phyloP scores from a whole-genome alignment of 2,888 invertebrate species.

The Noctua janthina region DNA sequence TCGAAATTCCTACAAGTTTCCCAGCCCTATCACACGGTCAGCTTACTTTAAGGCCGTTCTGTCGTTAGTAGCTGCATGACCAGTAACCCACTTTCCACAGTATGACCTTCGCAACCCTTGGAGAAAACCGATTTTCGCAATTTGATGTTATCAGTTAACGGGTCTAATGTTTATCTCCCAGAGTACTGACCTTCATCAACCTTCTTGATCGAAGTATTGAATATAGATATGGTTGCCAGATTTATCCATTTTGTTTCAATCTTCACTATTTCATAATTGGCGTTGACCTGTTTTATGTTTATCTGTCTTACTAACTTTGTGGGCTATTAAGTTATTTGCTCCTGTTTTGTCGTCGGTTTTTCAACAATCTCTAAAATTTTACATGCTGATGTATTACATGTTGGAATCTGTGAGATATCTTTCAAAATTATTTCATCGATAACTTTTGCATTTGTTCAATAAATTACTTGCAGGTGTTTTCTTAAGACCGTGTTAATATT shows the following conservation, averaged over 20 bases:
- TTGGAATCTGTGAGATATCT: background rate
- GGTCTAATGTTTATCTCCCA: slow-evolving; percentile 36
- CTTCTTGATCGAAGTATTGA: background rate
- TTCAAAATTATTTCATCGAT: slow-evolving; percentile 22
- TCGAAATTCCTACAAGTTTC: background rate
- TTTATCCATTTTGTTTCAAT: background rate
- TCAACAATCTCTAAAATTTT: background rate
- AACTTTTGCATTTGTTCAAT: slow-evolving; percentile 16
- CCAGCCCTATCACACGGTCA: slow-evolving; percentile 37
- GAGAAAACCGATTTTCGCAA: slow-evolving; percentile 59
- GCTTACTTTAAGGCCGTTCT: slow-evolving; percentile 6
- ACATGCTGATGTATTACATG: background rate
- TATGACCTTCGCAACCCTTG: slow-evolving; percentile 55
- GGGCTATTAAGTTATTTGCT: too few species aligned
- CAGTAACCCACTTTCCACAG: slow-evolving; percentile 53
- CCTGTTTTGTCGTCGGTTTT: background rate
- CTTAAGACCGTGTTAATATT: slow-evolving; percentile 37
- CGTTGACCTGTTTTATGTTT: background rate
- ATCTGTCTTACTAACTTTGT: background rate
- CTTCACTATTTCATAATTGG: background rate
- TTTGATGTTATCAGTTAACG: slow-evolving; percentile 50
- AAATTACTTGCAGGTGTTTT: slow-evolving; percentile 22
- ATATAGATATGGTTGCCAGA: background rate
- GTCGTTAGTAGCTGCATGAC: slow-evolving; percentile 35
- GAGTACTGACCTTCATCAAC: slow-evolving; percentile 5